Conservation (phyloP, 1,140 invertebrate genomes). For the Teleogryllus occipitalis region DNA sequence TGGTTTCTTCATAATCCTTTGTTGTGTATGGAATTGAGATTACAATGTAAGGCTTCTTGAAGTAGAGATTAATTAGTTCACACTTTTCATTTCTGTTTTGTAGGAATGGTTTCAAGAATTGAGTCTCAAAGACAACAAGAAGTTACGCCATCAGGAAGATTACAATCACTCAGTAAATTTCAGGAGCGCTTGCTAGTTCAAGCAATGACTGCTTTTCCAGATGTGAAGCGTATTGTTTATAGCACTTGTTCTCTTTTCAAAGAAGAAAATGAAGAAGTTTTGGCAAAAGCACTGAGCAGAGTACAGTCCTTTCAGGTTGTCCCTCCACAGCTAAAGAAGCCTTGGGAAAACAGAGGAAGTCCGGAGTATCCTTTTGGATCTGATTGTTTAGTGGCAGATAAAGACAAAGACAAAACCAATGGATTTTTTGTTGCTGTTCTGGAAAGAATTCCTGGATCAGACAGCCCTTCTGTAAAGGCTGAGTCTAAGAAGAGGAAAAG, state of each 20-base stretch:
- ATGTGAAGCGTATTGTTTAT: conserved; percentile 79
- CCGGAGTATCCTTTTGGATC: conserved; percentile 51
- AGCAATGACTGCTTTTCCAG: conserved; percentile 74
- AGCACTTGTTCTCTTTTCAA: conserved; percentile 87
- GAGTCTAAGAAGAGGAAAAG: conserved; percentile 25
- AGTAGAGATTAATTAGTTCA: too few species aligned
- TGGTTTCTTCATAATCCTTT: too few species aligned
- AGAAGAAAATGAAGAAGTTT: conserved; percentile 89
- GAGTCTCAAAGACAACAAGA: too few species aligned
- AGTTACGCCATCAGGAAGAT: conserved; percentile 30
- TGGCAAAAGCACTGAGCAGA: conserved; percentile 41
- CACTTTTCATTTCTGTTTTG: too few species aligned
- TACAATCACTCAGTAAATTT: conserved; percentile 65
- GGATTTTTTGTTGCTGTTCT: conserved; percentile 93
- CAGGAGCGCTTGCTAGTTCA: conserved; percentile 79
- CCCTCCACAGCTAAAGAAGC: conserved; percentile 41
- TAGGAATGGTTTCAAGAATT: too few species aligned
- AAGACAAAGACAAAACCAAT: conserved; percentile 70
- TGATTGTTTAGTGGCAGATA: conserved; percentile 68
- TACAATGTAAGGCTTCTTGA: too few species aligned
- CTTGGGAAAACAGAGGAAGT: conserved; percentile 61
- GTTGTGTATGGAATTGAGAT: too few species aligned
- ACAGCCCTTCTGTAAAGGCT: too few species aligned
- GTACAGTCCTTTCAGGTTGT: conserved; percentile 11
- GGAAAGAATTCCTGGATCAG: conserved; percentile 39